Conservation (phyloP, 2,797 vertebrate species). For the Tarsius wallacei region DNA sequence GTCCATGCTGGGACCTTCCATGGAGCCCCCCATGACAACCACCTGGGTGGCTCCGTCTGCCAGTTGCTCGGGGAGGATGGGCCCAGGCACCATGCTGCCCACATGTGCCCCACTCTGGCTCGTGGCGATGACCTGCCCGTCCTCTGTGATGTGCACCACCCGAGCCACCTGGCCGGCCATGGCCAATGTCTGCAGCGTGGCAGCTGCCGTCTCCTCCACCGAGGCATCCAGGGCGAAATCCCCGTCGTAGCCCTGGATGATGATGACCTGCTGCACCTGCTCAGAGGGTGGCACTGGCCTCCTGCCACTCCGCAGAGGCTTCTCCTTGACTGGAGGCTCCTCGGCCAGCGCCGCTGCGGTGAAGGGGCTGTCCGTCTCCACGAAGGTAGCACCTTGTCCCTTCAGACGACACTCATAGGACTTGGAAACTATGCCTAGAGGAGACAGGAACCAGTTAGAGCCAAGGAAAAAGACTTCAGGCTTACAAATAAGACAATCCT, state of each 20-base stretch:
- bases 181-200: conserved; percentile 97
- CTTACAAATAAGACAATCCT: neutral
- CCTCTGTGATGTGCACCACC: conserved; percentile 97
- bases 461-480: neutral
- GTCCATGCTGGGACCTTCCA: conserved; percentile 81
- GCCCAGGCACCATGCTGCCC: conserved; percentile 89
- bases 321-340: conserved; percentile 87
- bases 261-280: conserved; percentile 97
- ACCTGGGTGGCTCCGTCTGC: conserved; percentile 93
- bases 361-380: conserved; percentile 94
- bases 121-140: conserved; percentile 96
- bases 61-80: conserved; percentile 89
- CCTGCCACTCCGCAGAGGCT: conserved; percentile 79
- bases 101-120: conserved; percentile 90
- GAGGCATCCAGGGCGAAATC: conserved; percentile 95
- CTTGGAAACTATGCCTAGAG: conserved; percentile 98
- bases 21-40: conserved; percentile 94
- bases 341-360: conserved; percentile 89
- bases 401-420: conserved; percentile 98
- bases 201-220: conserved; percentile 96
- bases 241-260: conserved; percentile 96
- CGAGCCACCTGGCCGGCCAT: conserved; percentile 97
- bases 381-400: conserved; percentile 97
- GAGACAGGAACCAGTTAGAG: conserved; percentile 80
- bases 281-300: conserved; percentile 88